A percentile compares a stretch with the other conserved stretches of the same genome.
These are phyloP conservation scores for Adelphocoris suturalis DNA, from an alignment of 2,888 invertebrate species.

Conservation along the genomic window DNA sequence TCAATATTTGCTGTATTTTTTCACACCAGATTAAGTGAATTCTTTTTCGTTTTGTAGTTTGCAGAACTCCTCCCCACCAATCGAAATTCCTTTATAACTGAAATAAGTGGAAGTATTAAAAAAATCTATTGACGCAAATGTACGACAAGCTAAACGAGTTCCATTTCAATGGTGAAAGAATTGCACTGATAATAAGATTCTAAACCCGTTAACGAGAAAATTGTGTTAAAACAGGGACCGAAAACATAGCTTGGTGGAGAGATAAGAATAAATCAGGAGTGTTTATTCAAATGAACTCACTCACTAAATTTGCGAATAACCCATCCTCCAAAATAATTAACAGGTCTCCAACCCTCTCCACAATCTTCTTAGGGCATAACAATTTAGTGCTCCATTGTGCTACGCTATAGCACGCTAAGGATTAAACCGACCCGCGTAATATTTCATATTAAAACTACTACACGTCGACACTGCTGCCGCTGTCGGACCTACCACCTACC, in stretches of 20 bases:
- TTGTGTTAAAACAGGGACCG: too few relatives aligned
- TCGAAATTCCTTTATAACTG: too few relatives aligned
- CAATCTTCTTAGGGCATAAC: slow-evolving; percentile 36
- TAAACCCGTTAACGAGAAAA: too few relatives aligned
- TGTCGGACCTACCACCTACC: background rate
- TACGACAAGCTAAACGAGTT: too few relatives aligned
- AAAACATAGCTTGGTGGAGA: background rate
- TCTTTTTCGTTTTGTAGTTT: too few relatives aligned
- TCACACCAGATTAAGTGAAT: too few relatives aligned
- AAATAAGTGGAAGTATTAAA: too few relatives aligned
- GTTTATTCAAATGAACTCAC: slow-evolving; percentile 14
- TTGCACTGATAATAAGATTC: too few relatives aligned
- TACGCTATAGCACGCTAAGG: slow-evolving; percentile 17
- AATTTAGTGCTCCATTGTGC: slow-evolving; percentile 32
- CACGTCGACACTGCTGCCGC: background rate
- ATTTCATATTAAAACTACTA: slow-evolving; percentile 30
- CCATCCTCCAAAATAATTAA: slow-evolving; percentile 8
- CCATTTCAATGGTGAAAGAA: too few relatives aligned
- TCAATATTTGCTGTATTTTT: too few relatives aligned
- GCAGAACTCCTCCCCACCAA: too few relatives aligned
- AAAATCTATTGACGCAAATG: too few relatives aligned
- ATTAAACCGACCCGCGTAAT: slow-evolving; percentile 4
- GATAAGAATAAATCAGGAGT: background rate
- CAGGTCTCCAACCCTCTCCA: background rate
- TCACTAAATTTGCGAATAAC: slow-evolving; percentile 18